Base-by-base conservation (phyloP, 1,140 invertebrate genomes). In the Vollenhovia emeryi region DNA sequence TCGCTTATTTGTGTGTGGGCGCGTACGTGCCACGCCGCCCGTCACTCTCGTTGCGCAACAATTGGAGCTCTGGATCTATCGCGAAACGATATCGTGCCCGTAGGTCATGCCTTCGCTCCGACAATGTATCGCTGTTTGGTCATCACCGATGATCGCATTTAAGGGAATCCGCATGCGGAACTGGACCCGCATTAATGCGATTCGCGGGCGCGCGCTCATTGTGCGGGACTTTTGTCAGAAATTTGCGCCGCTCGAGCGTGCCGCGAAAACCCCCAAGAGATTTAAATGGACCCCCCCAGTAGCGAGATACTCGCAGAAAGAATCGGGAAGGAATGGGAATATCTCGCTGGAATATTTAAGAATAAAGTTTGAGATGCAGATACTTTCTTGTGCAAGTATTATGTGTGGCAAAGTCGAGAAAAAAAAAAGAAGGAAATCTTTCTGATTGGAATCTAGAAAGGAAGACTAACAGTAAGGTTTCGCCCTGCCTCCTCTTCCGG, bases 81-180 rank as follows among this genome's bases (percentile, higher is more conserved):
- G 33, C 50, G 13, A 57, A 73, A 59, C 66, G 50, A 82, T 80
- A 79, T 36, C 64, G 48, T 21, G 27, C 78, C 64, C 50, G 48
- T 80, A 71, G 78, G 33, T 50, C 64, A 52, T 57, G 18, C 64
- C 64, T 55, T 43, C 43, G 11, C 24, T 30, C 64, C 13, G 24
- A 71, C 64, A 80, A 71, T 80, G 21, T 21, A 55, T 80, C 50
- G 66, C 50, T 33, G 43, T 71, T 82, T 73, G 36, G 13, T 18
- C 11, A 80, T 71, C 50, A 69, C 50, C 33, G 78, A 80, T 82
- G 50, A 82, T 82, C 50, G 33, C 50, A 43, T 79, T 79, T 82
- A 82, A 82, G 78, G 55, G 78, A 73, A 82, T 82, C 27, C 66
- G 24, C 66, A 59, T 57, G 24, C 33, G 66, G 24, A 66, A 79